A percentile compares a stretch with the other conserved stretches of the same genome.
These are phyloP conservation scores for Tetragonisca angustula DNA, from an alignment of 2,888 invertebrate genomes.

Conservation along the genomic window DNA sequence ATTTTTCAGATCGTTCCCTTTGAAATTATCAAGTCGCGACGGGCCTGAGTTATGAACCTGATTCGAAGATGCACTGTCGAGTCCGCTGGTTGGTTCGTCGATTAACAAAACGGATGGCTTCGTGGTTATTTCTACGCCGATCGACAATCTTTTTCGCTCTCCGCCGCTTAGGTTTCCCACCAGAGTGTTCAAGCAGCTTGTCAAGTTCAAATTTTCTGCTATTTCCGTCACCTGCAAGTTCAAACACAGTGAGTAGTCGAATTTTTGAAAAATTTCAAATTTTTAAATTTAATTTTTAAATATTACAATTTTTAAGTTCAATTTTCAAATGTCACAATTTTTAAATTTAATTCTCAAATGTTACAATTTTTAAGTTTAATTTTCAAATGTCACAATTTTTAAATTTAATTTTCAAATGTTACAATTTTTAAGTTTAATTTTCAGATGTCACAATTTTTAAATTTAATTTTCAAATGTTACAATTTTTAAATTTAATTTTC, in stretches of 20 bases:
- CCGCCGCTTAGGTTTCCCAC: constrained; percentile 86
- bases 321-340: no score
- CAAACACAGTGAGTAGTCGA: neutral
- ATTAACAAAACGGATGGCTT: constrained; percentile 87
- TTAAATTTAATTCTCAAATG: no score
- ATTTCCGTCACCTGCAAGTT: constrained; percentile 85
- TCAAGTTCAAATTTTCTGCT: constrained; percentile 85
- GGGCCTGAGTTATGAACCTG: constrained; percentile 80
- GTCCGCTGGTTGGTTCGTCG: constrained; percentile 88
- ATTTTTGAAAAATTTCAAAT: neutral
- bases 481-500: no score
- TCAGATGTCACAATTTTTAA: no score
- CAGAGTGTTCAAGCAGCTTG: constrained; percentile 84
- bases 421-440: no score
- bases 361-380: no score
- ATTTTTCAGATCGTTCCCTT: neutral
- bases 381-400: no score
- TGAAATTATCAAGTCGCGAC: neutral
- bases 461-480: no score
- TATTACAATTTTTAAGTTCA: no score
- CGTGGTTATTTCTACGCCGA: constrained; percentile 87
- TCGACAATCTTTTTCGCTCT: constrained; percentile 87
- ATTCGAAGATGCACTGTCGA: constrained; percentile 89
- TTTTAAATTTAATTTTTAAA: no score
- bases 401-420: no score